A percentile compares a stretch with the other conserved stretches of the same genome.
Evolutionary conservation across 2,797 vertebrate genomes (phyloP).

Genomic region (Otus scops): DNA sequence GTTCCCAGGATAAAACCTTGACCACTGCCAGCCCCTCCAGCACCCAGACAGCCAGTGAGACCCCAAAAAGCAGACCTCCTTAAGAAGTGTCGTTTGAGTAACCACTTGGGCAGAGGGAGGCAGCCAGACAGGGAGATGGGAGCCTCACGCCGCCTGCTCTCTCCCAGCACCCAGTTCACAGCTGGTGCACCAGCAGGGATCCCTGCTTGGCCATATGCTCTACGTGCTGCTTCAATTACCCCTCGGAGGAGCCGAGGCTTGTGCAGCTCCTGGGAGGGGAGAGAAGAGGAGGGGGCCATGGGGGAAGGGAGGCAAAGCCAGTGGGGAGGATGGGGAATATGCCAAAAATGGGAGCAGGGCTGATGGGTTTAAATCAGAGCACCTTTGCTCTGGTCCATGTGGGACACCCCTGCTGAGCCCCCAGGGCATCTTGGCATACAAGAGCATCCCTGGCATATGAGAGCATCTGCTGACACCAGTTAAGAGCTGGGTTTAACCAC

Average conservation of each 20-base stretch:
- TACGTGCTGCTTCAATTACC: slow-evolving; percentile 88
- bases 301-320: not conserved
- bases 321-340: not conserved
- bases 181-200: slow-evolving; percentile 92
- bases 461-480: not conserved
- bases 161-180: slow-evolving; percentile 87
- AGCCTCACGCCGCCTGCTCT: slow-evolving; percentile 79
- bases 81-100: slow-evolving; percentile 28
- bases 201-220: slow-evolving; percentile 90
- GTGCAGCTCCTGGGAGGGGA: slow-evolving; percentile 37
- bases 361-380: not conserved
- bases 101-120: slow-evolving; percentile 22
- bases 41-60: not conserved
- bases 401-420: not conserved
- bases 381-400: fast-evolving
- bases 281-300: not conserved
- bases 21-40: not conserved
- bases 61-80: slow-evolving; percentile 18
- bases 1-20: not conserved
- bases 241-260: slow-evolving; percentile 72
- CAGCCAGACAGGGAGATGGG: slow-evolving; percentile 60
- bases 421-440: not conserved
- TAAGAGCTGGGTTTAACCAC: not conserved
- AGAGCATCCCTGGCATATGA: not conserved
- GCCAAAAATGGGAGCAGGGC: not conserved